These are phyloP conservation scores for Chrysemys picta DNA, from an alignment of 2,113 vertebrate genomes.

Conservation along the genomic window DNA sequence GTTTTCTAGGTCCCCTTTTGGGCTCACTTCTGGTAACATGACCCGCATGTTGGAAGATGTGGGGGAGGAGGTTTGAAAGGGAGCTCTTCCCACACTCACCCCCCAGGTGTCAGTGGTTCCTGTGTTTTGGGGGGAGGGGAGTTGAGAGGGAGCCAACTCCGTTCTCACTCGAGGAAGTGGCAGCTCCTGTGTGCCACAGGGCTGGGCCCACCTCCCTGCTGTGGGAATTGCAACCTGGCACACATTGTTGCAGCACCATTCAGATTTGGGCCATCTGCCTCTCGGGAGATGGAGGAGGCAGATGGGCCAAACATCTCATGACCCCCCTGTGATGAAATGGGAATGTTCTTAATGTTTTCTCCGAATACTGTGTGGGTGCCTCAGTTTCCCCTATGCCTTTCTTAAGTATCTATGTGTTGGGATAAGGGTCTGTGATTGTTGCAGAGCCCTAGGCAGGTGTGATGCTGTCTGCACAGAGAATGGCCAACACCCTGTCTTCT, in stretches of 20 bases:
- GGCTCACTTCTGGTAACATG: background rate
- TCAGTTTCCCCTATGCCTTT: too few species aligned
- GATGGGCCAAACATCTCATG: background rate
- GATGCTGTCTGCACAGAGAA: too few species aligned
- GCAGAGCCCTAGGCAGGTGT: too few species aligned
- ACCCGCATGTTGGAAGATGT: background rate
- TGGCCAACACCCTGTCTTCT: too few species aligned
- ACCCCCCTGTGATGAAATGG: too few species aligned
- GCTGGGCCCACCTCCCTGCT: background rate
- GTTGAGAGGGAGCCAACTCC: background rate
- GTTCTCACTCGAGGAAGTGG: background rate
- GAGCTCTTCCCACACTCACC: background rate
- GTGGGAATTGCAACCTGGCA: too few species aligned
- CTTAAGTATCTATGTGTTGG: too few species aligned
- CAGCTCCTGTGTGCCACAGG: background rate
- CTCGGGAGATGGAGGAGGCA: background rate
- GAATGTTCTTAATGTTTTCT: too few species aligned
- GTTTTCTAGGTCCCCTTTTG: background rate
- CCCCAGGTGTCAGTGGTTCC: too few species aligned
- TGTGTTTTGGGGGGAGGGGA: background rate
- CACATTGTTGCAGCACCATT: background rate
- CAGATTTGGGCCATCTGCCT: background rate
- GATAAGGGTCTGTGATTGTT: too few species aligned
- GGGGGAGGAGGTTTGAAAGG: background rate
- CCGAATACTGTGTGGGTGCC: too few species aligned